Conservation (phyloP, 2,797 vertebrate genomes). For the Melanotaenia nigrans region DNA sequence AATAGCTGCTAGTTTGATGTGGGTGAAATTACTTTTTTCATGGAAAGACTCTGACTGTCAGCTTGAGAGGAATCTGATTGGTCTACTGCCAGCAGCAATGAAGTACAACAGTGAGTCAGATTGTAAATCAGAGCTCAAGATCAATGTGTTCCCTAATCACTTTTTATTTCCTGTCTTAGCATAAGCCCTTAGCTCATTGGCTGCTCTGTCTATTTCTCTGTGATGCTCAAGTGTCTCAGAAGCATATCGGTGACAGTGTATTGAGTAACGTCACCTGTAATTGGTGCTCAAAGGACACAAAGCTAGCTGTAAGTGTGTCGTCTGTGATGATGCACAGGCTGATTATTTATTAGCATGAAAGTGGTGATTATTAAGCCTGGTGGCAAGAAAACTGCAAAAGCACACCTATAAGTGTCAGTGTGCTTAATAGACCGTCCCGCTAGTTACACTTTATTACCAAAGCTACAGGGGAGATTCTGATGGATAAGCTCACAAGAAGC, state of each 20-base stretch:
- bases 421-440: conserved; percentile 62
- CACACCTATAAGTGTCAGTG: conserved; percentile 57
- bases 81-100: conserved; percentile 62
- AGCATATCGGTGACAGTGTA: conserved; percentile 47
- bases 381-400: conserved; percentile 37
- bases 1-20: conserved; percentile 63
- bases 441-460: conserved; percentile 55
- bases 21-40: conserved; percentile 66
- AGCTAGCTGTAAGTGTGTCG: conserved; percentile 36
- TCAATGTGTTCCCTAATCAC: conserved; percentile 78
- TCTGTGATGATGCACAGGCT: conserved; percentile 35
- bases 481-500: conserved; percentile 50
- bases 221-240: conserved; percentile 41
- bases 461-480: conserved; percentile 66
- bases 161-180: conserved; percentile 74
- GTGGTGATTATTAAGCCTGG: conserved; percentile 63
- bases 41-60: conserved; percentile 58
- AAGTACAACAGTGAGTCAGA: conserved; percentile 65
- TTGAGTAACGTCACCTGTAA: conserved; percentile 58
- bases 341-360: conserved; percentile 64
- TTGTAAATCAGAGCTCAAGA: conserved; percentile 74
- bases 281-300: conserved; percentile 58
- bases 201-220: conserved; percentile 29
- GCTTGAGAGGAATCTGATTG: conserved; percentile 65
- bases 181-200: conserved; percentile 59